Evolutionary conservation across 2,113 vertebrate genomes (phyloP), one percentile per base, ranked within the genome.

Genomic region (Carlito syrichta): DNA sequence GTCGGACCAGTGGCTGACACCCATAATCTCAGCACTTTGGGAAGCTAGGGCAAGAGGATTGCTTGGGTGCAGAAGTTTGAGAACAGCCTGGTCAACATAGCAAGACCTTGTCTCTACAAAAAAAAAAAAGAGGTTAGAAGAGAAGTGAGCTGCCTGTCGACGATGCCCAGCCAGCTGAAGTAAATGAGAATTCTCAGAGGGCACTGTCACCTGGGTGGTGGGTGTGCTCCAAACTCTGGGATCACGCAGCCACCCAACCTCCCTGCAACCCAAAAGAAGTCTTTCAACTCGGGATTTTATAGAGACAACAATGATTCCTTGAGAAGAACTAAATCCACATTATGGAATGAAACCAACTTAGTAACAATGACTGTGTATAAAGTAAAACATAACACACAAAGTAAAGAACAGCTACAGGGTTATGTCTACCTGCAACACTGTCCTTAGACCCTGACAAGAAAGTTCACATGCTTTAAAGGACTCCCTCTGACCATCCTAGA

Each of bases 251-350:
- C 10, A 43, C 25, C n/a, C 45, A 62, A 12, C 23, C 45, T 86
- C 60, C 58, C 38, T 52, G 23, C 17, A 89, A 62, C 14, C 12
- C 14, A 43, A 23, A 48, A 63, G n/a, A 68, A 89, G 23, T 40
- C 17, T 48, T 84, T 58, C 50, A 32, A 43, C 43, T 83, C 17
- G 58, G 40, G 48, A 68, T 79, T 58, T 71, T 92, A 58, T 8
- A 85, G 25, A 69, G 40, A 89, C 8, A n/a, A 35, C 27, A 66
- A 56, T 35, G 11, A 63, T 25, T 83, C n/a, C 45, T 87, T 77
- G 40, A 88, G 45, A 92, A 92, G 69, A 91, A 69, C 40, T 78
- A 77, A 86, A 50, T 82, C 52, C 45, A 71, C 13, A 48, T 45
- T 60, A 45, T 35, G 38, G 5, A 82, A 69, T 89, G 23, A 92